These are phyloP conservation scores for Pterostichus madidus DNA, from an alignment of 2,888 invertebrate genomes.

Conservation along the genomic window DNA sequence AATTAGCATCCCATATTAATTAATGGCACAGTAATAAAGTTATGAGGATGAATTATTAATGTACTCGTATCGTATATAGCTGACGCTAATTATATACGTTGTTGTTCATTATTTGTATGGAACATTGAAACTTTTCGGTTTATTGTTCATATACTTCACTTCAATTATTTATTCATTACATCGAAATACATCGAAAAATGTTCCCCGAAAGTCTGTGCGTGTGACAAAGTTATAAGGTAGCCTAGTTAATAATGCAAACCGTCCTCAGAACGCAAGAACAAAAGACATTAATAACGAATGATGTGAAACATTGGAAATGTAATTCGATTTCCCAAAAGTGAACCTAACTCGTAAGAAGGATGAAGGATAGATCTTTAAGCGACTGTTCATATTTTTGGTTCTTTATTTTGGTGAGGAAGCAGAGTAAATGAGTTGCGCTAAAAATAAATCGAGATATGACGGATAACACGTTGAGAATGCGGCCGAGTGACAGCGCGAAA, in stretches of 20 bases:
- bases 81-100: slow-evolving; percentile 35
- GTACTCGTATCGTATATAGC: slow-evolving; percentile 19
- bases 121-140: slow-evolving; percentile 26
- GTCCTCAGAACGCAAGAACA: background rate
- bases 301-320: slow-evolving; percentile 7
- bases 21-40: slow-evolving; percentile 53
- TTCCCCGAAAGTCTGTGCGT: background rate
- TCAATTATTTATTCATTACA: slow-evolving; percentile 50
- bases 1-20: slow-evolving; percentile 59
- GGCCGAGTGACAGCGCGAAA: slow-evolving; percentile 35
- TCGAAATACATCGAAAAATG: background rate
- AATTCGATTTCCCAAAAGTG: background rate
- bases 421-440: slow-evolving; percentile 45
- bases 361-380: slow-evolving; percentile 11
- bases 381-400: background rate
- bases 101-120: slow-evolving; percentile 45
- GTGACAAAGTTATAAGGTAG: background rate
- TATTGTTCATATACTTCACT: background rate
- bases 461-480: slow-evolving; percentile 51
- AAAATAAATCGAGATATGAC: slow-evolving; percentile 59
- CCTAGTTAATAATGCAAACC: slow-evolving; percentile 20
- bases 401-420: slow-evolving; percentile 44
- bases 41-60: slow-evolving; percentile 57
- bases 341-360: background rate
- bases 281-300: background rate